A percentile compares a stretch with the other conserved stretches of the same genome.
These are phyloP conservation scores for Mactra quadrangularis DNA, from an alignment of 1,140 invertebrate genomes.

Conservation along the genomic window DNA sequence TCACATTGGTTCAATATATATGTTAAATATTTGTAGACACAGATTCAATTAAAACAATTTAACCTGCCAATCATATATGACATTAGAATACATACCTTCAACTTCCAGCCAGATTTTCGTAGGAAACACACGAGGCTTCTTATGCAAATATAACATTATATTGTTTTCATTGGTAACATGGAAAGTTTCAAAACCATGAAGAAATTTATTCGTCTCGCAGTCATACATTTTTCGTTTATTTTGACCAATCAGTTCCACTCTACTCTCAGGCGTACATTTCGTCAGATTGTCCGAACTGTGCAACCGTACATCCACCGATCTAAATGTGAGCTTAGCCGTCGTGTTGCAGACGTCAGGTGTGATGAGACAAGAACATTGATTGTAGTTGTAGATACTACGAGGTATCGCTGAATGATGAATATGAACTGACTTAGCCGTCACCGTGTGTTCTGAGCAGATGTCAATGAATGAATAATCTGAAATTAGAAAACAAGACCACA, in stretches of 20 bases:
- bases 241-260: slow-evolving; percentile 54
- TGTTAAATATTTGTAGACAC: too few relatives aligned
- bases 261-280: slow-evolving; percentile 20
- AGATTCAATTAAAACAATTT: too few relatives aligned
- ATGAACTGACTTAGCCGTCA: slow-evolving; percentile 32
- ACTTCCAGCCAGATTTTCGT: slow-evolving; percentile 52
- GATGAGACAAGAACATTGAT: slow-evolving; percentile 53
- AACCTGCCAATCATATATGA: too few relatives aligned
- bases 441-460: slow-evolving; percentile 36
- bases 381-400: not conserved
- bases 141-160: slow-evolving; percentile 39
- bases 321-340: slow-evolving; percentile 24
- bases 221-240: slow-evolving; percentile 6
- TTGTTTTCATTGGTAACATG: slow-evolving; percentile 36
- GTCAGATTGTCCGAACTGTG: slow-evolving; percentile 36
- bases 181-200: slow-evolving; percentile 38
- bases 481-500: slow-evolving; percentile 23
- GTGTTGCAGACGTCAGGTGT: slow-evolving; percentile 50
- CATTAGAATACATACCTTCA: slow-evolving; percentile 29
- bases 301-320: slow-evolving; percentile 41
- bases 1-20: too few relatives aligned
- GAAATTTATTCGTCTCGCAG: slow-evolving; percentile 25
- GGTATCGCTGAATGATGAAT: slow-evolving; percentile 41
- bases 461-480: slow-evolving; percentile 54
- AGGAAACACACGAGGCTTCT: slow-evolving; percentile 23